These are phyloP conservation scores for Lepisosteus oculatus DNA, from an alignment of 2,113 vertebrate species.

Conservation along the genomic window DNA sequence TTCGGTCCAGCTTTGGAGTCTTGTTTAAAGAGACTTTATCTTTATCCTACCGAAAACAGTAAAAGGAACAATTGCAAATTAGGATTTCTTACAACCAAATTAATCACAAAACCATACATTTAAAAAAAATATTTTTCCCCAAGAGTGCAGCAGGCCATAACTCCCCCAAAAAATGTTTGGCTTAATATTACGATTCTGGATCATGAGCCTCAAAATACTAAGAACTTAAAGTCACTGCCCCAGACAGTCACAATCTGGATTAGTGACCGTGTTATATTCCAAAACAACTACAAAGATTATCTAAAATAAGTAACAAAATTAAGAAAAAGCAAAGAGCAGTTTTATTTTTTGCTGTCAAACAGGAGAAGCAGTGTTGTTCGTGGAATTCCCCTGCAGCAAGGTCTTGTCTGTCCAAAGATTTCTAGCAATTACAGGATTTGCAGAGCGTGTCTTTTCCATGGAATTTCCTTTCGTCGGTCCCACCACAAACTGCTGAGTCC, in stretches of 20 bases:
- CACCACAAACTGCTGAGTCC: constrained; percentile 31
- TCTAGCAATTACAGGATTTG: constrained; percentile 39
- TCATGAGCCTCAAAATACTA: too few species aligned
- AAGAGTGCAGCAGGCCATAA: too few species aligned
- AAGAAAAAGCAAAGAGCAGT: background rate
- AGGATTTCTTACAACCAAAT: background rate
- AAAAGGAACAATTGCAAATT: constrained; percentile 4
- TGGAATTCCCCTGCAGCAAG: constrained; percentile 15
- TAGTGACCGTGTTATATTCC: too few species aligned
- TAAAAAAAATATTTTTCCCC: background rate
- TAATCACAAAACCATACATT: background rate
- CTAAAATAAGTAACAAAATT: too few species aligned
- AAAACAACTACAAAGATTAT: too few species aligned
- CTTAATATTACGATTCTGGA: too few species aligned
- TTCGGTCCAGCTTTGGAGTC: constrained; percentile 96
- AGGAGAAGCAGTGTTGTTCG: background rate
- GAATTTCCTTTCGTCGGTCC: constrained; percentile 40
- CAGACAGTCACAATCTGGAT: too few species aligned
- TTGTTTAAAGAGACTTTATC: constrained; percentile 98
- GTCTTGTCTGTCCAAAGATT: constrained; percentile 24
- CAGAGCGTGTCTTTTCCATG: constrained; percentile 49
- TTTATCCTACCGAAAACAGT: constrained; percentile 80
- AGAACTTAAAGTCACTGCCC: too few species aligned
- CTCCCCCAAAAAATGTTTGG: too few species aligned
- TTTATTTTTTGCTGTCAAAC: background rate